phyloP scores from a whole-genome alignment of 2,113 vertebrate species.

The Scalopus aquaticus region DNA sequence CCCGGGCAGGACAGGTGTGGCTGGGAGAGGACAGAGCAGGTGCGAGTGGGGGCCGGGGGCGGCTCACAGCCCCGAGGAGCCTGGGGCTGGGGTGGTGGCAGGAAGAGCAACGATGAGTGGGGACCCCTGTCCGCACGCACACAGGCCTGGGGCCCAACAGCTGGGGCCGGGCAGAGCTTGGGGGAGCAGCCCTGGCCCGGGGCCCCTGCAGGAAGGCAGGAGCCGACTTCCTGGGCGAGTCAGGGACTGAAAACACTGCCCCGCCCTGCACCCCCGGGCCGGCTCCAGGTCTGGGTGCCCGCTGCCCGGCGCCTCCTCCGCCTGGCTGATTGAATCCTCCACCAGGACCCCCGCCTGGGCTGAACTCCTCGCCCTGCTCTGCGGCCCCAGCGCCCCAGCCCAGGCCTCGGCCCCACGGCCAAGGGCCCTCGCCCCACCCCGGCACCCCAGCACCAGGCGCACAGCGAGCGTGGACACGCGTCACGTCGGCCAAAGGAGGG shows the following conservation, averaged over 20 bases:
- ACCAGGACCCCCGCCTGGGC: neutral
- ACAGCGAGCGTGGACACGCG: accelerated
- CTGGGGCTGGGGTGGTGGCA: neutral
- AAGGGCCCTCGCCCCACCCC: too few species aligned
- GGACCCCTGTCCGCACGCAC: accelerated
- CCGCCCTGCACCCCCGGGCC: too few species aligned
- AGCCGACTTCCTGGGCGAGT: neutral
- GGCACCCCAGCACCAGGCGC: neutral
- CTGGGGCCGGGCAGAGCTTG: neutral
- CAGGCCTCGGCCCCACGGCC: too few species aligned
- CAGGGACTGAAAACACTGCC: conserved; percentile 3
- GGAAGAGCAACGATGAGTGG: neutral
- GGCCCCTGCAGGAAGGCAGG: neutral
- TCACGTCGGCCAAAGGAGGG: too few species aligned
- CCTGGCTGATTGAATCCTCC: neutral
- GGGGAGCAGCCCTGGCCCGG: neutral
- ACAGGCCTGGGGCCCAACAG: accelerated
- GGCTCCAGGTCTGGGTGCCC: accelerated
- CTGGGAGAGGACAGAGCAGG: accelerated
- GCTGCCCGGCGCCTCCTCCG: neutral
- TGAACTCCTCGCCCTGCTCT: accelerated
- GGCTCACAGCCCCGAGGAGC: accelerated
- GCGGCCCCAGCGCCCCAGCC: neutral
- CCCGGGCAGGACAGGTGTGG: neutral
- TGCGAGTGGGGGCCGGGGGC: too few species aligned